phyloP scores from a whole-genome alignment of 2,113 vertebrate species.

The Circaetus cinerascens region DNA sequence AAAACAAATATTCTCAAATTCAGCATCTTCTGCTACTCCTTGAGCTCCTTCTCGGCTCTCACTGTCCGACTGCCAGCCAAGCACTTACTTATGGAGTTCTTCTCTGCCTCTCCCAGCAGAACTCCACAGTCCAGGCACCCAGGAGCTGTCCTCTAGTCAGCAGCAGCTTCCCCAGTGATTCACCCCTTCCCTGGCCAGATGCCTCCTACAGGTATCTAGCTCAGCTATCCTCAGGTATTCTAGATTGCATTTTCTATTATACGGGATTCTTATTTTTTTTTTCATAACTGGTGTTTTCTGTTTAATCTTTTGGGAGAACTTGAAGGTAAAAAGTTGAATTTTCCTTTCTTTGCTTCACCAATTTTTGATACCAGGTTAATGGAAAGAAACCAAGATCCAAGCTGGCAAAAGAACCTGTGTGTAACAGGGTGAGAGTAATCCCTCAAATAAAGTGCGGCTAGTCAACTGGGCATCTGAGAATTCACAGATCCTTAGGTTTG shows the following conservation, averaged over 20 bases:
- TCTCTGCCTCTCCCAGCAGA: constrained; percentile 58
- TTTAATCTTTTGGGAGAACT: neutral
- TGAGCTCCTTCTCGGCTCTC: neutral
- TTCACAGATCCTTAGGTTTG: neutral
- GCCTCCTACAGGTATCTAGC: constrained; percentile 31
- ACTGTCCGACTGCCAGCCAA: neutral
- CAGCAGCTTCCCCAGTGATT: constrained; percentile 35
- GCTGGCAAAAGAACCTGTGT: neutral
- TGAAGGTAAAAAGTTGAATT: neutral
- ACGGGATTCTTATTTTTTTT: neutral
- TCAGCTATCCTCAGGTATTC: constrained; percentile 45
- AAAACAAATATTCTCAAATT: neutral
- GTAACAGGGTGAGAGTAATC: neutral
- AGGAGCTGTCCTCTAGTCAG: constrained; percentile 26
- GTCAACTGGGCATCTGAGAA: neutral
- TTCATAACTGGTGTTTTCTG: neutral
- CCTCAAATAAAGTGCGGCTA: neutral
- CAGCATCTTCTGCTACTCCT: neutral
- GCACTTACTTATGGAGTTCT: neutral
- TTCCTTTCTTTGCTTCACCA: neutral
- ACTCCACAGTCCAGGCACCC: constrained; percentile 15
- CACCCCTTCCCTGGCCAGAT: constrained; percentile 8
- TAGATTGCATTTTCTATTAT: neutral
- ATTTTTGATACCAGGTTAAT: neutral
- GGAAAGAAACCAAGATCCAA: neutral